Base-by-base conservation (phyloP, 1,140 invertebrate species). In the Leguminivora glycinivorella region DNA sequence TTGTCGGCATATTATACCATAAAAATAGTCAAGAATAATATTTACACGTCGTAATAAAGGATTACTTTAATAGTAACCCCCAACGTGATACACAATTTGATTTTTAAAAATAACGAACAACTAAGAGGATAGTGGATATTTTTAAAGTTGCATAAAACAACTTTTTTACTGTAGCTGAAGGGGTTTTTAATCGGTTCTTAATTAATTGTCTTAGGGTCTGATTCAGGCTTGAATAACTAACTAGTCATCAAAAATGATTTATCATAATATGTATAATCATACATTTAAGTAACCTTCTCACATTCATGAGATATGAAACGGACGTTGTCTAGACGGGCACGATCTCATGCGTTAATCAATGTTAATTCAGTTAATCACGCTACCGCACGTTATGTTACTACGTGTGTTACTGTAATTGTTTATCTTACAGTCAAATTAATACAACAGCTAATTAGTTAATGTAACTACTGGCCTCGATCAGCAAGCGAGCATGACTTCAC, bases 241-340 rank as follows among this genome's bases (percentile, higher is more conserved):
- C 1, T 52, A 19, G 17, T 52, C 4, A 52, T 52, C 4, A 19
- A 19, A 52, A 2, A 5, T 5, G n/a, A 17, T 52, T 7, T 52
- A 52, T 52, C 19, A 9, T 52, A 52, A 43, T 1, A 52, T 4
- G 14, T 38, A 38, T 12, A 43, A 14, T 43, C 22, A 52, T n/a
- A 52, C 19, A n/a, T 52, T 22, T 63, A 29, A 34, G 4, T 31
- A 34, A 63, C 0, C n/a, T 31, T 63, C 29, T 29, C 0, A n/a
- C n/a, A n/a, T n/a, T n/a, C n/a, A n/a, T n/a, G n/a, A n/a, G 25
- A 19, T 22, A 22, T 52, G 47, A 22, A 52, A n/a, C 58, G 58
- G 26, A 63, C 26, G 31, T 63, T 63, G 58, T 63, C 56, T 52
- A 52, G 47, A 52, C 47, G 24, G 58, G 6, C 26, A 63, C 58